These are phyloP conservation scores for Dynastes maya DNA, from an alignment of 2,888 invertebrate genomes.

Conservation along the genomic window DNA sequence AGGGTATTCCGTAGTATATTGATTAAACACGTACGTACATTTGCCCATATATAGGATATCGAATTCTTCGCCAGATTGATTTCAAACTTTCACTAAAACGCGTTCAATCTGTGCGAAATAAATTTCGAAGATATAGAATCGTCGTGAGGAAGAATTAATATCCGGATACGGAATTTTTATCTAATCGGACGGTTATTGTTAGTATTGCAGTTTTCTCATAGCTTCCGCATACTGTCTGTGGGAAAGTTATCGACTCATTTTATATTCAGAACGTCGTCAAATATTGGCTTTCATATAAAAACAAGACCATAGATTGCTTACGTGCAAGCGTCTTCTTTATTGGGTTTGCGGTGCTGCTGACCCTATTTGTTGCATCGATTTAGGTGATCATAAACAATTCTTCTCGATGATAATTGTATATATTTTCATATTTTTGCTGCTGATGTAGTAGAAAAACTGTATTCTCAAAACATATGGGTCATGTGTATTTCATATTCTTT, in stretches of 20 bases:
- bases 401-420: not conserved
- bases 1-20: not conserved
- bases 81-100: slow-evolving; percentile 18
- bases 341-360: not conserved
- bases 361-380: not conserved
- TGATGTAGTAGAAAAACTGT: too few relatives aligned
- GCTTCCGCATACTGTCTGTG: not conserved
- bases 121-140: not conserved
- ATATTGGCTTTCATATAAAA: not conserved
- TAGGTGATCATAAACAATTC: not conserved
- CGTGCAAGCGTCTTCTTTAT: slow-evolving; percentile 7
- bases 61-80: slow-evolving; percentile 15
- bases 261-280: slow-evolving; percentile 13
- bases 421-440: not conserved
- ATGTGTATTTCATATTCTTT: too few relatives aligned
- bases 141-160: not conserved
- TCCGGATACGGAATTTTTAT: not conserved
- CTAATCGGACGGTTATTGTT: slow-evolving; percentile 18
- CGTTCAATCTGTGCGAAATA: slow-evolving; percentile 16
- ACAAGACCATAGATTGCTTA: slow-evolving; percentile 3
- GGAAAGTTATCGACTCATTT: not conserved
- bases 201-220: not conserved
- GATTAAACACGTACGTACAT: not conserved
- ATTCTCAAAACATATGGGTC: too few relatives aligned
- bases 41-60: not conserved